A percentile compares a stretch with the other conserved stretches of the same genome.
These are phyloP conservation scores for Odocoileus hemionus DNA, from an alignment of 2,113 vertebrate genomes.

Conservation along the genomic window DNA sequence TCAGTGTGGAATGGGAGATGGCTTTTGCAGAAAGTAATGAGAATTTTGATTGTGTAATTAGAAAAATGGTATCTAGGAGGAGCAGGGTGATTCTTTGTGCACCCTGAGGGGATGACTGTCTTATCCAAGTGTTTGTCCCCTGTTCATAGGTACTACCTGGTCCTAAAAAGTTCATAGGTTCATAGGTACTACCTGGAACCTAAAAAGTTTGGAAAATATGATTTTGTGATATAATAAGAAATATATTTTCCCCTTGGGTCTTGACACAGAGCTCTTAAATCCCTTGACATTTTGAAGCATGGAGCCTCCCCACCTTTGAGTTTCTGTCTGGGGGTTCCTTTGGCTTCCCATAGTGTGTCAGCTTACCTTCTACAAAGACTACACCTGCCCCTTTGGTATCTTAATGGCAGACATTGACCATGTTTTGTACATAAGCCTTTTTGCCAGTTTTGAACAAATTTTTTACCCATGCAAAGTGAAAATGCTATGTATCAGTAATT, in stretches of 20 bases:
- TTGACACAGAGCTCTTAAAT: background rate
- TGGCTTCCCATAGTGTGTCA: background rate
- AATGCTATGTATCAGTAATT: background rate
- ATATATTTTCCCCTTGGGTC: background rate
- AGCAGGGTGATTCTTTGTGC: background rate
- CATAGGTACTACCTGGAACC: background rate
- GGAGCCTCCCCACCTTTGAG: background rate
- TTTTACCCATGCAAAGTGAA: background rate
- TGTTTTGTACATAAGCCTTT: background rate
- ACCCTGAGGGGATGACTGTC: background rate
- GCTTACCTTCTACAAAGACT: background rate
- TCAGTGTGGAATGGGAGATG: background rate
- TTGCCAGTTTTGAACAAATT: background rate
- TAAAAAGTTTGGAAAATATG: background rate
- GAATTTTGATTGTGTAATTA: background rate
- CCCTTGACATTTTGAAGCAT: background rate
- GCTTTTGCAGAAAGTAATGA: background rate
- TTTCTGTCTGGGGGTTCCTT: background rate
- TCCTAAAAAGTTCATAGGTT: background rate
- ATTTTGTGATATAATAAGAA: background rate
- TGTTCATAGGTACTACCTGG: background rate
- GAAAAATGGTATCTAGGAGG: background rate
- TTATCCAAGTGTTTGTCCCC: background rate
- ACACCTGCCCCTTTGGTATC: background rate
- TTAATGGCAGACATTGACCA: background rate